Evolutionary conservation across 1,140 invertebrate genomes (phyloP), one percentile per base, ranked within the genome.

Genomic region (Orchestia grillus): DNA sequence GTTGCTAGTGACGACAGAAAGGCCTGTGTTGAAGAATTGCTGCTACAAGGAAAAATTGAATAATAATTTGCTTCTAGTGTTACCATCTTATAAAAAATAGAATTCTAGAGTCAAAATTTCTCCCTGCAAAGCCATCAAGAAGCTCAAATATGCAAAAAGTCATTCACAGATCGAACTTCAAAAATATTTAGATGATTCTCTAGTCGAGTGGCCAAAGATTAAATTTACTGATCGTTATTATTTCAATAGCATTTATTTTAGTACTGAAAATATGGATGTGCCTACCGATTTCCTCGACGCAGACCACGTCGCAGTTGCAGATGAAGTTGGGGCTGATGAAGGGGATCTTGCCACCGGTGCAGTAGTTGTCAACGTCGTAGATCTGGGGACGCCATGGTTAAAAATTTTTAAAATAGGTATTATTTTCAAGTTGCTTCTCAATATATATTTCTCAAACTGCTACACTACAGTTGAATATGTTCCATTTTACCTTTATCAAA

Each of bases 261-360:
- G 40, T 53, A 8, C 6, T 90, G 36, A 90, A 90, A 44, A 42
- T 90, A 43, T 94, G 3, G 11, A 44, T 11, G 28, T 8, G 44
- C 92, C 47, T 3, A 94, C 92, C 92, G 44, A 94, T 42, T 44
- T 44, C 43, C 3, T 45, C 44, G 92, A 94, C 40, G 44, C 92
- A 94, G 3, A 94, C 36, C 8, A 94, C 92, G 92, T 94, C 92
- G 36, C 92, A 94, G 92, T 94, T 94, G 92, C 92, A 94, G 92
- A 47, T 45, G 43, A 47, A 44, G 8, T 44, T 40, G 47, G 92
- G 92, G 40, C 40, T 94, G 92, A 45, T 44, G 92, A 16, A 94
- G 4, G 92, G 92, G 6, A 45, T 40, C 36, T 94, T 44, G 3
- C 44, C 92, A 11, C 47, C 40, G 6, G 4, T 40, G 92, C 92